phyloP scores from a whole-genome alignment of 2,113 vertebrate species.

The Boulengeromyrus knoepffleri region DNA sequence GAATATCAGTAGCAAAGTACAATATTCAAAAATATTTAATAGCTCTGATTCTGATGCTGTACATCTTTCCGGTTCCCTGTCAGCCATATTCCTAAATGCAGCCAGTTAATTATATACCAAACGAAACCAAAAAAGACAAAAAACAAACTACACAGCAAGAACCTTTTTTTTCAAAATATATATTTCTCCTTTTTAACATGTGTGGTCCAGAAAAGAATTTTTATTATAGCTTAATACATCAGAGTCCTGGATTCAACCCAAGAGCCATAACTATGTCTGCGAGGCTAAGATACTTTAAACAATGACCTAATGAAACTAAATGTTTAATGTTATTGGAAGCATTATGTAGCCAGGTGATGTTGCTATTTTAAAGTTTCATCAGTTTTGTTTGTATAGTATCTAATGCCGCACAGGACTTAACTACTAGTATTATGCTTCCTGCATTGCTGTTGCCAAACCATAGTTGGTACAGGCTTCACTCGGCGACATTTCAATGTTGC shows the following conservation, averaged over 20 bases:
- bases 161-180: not conserved
- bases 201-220: not conserved
- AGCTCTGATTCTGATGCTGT: not conserved
- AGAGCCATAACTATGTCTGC: not conserved
- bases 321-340: not conserved
- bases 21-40: not conserved
- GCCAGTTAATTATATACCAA: not conserved
- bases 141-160: not conserved
- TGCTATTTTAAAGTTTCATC: slow-evolving; percentile 3
- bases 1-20: not conserved
- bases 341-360: not conserved
- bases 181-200: not conserved
- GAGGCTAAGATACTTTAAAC: not conserved
- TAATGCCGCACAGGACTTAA: not conserved
- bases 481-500: not conserved
- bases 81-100: not conserved
- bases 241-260: not conserved
- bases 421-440: not conserved
- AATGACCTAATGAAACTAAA: slow-evolving; percentile 3
- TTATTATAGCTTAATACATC: slow-evolving; percentile 4
- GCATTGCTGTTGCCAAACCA: not conserved
- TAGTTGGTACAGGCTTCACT: not conserved
- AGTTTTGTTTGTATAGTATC: not conserved
- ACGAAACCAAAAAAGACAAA: not conserved
- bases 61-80: not conserved